A percentile compares a stretch with the other conserved stretches of the same genome.
phyloP scores from a whole-genome alignment of 1,140 invertebrate species.

The Mya arenaria region DNA sequence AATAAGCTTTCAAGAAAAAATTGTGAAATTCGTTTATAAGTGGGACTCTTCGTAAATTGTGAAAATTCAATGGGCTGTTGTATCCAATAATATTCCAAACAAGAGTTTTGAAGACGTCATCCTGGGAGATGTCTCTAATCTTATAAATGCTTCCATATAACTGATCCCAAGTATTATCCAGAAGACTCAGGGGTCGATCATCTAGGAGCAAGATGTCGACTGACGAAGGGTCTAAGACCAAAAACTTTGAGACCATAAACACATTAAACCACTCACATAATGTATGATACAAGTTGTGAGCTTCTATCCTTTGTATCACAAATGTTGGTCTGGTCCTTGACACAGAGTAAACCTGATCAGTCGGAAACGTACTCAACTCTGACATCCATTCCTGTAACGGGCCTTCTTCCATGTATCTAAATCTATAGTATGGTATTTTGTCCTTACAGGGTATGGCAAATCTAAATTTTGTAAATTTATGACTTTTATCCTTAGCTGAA shows the following conservation, averaged over 20 bases:
- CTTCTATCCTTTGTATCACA: slow-evolving; percentile 31
- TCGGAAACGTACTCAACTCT: background rate
- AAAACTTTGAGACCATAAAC: slow-evolving; percentile 22
- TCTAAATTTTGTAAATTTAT: background rate
- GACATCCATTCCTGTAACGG: slow-evolving; percentile 22
- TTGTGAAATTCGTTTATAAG: slow-evolving; percentile 72
- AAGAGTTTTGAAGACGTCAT: slow-evolving; percentile 60
- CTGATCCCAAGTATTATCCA: slow-evolving; percentile 70
- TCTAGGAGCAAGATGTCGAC: slow-evolving; percentile 71
- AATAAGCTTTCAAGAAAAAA: slow-evolving; percentile 70
- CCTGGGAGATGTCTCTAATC: slow-evolving; percentile 40
- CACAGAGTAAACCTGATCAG: background rate
- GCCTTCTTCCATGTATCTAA: slow-evolving; percentile 28
- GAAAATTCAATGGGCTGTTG: slow-evolving; percentile 70
- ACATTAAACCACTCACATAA: slow-evolving; percentile 53
- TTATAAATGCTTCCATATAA: slow-evolving; percentile 65
- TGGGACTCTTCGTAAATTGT: slow-evolving; percentile 53
- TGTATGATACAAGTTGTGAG: slow-evolving; percentile 47
- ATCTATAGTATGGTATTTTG: slow-evolving; percentile 2
- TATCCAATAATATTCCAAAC: slow-evolving; percentile 74
- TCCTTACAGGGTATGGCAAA: slow-evolving; percentile 43
- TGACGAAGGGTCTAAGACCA: background rate
- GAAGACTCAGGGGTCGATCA: slow-evolving; percentile 70
- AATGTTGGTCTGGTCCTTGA: slow-evolving; percentile 3
- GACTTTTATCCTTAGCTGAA: no score